Conservation (phyloP, 37 sponge, comb jelly and placozoan species). For the Halisarca cf. caerulea region DNA sequence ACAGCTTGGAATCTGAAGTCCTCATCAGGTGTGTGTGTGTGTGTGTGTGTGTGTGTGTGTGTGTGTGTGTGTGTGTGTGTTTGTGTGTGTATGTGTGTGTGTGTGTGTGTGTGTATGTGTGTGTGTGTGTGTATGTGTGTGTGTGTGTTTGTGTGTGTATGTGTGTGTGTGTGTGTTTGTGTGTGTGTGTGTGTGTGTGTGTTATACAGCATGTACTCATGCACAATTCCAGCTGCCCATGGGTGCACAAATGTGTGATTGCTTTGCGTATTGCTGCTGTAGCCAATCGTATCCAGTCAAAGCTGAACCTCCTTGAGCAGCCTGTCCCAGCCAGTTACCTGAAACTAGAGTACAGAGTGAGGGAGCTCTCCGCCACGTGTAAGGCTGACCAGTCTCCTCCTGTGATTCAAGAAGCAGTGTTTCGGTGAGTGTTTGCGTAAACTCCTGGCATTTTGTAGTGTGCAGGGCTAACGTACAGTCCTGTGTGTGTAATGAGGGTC, state of each 20-base stretch:
- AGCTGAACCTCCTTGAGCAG: conserved; percentile 70
- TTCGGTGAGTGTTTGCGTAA: conserved; percentile 42
- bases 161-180: too few species aligned
- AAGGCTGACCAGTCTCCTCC: conserved; percentile 50
- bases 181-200: too few species aligned
- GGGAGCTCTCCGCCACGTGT: conserved; percentile 41
- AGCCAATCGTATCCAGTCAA: not conserved
- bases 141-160: not conserved
- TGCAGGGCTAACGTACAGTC: too few species aligned
- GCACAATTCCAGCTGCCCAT: too few species aligned
- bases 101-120: not conserved
- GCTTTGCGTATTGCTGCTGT: not conserved
- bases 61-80: too few species aligned
- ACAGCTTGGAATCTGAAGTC: conserved; percentile 67
- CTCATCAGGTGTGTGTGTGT: not conserved
- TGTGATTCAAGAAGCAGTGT: conserved; percentile 65
- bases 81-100: too few species aligned
- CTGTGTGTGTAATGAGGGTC: too few species aligned
- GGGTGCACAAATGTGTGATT: not conserved
- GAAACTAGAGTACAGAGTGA: conserved; percentile 65
- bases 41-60: not conserved
- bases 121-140: not conserved
- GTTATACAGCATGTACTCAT: too few species aligned
- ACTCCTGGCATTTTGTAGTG: not conserved
- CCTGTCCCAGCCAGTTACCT: conserved; percentile 80